Conservation (phyloP, 1,140 invertebrate genomes). For the Steinernema feltiae region DNA sequence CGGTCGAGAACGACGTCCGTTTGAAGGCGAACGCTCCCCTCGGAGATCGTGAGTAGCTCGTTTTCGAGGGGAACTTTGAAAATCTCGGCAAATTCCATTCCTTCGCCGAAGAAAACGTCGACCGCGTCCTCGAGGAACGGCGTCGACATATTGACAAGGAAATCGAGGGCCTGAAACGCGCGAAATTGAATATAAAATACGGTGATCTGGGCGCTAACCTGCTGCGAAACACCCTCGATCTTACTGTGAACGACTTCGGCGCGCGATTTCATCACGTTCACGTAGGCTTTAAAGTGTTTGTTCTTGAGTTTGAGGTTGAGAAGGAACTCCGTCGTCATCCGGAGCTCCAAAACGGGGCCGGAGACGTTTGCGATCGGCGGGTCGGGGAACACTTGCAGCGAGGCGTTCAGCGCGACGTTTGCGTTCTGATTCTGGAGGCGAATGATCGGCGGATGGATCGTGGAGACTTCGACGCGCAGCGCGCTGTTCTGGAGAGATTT, state of each 20-base stretch:
- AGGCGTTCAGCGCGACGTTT: constrained; percentile 33
- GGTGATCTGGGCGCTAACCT: constrained; percentile 36
- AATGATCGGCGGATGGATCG: constrained; percentile 36
- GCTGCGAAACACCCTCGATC: constrained; percentile 41
- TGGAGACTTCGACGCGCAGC: constrained; percentile 39
- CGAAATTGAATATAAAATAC: background rate
- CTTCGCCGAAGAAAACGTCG: constrained; percentile 38
- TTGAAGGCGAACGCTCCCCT: background rate
- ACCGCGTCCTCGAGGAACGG: constrained; percentile 50
- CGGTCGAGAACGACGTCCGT: background rate
- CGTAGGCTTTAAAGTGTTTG: constrained; percentile 34
- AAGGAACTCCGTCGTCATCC: constrained; percentile 38
- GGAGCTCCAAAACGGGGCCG: constrained; percentile 29
- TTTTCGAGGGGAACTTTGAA: background rate
- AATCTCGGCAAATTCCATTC: background rate
- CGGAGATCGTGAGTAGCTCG: background rate
- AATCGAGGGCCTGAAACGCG: constrained; percentile 46
- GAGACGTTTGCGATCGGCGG: constrained; percentile 22
- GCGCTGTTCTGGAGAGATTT: constrained; percentile 35
- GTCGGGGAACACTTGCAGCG: constrained; percentile 27
- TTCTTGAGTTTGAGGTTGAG: constrained; percentile 41
- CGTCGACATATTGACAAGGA: constrained; percentile 43
- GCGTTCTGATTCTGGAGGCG: constrained; percentile 28
- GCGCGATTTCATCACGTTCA: constrained; percentile 45
- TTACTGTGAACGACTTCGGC: constrained; percentile 39